Conservation (phyloP, 2,888 invertebrate species). For the Chymomyza caudatula region DNA sequence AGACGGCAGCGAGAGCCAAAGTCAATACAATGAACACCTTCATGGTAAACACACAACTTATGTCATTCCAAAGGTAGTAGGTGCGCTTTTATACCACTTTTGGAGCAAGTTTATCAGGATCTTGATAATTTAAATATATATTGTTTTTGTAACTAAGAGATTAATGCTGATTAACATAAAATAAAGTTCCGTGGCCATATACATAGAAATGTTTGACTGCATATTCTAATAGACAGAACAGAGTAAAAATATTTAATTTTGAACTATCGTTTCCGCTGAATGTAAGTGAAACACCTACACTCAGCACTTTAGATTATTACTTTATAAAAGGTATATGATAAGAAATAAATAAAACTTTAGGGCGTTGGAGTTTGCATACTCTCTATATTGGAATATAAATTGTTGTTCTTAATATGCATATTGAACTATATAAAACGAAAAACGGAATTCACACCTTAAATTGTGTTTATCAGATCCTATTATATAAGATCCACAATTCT, state of each 20-base stretch:
- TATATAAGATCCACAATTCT: too few relatives aligned
- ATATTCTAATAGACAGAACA: background rate
- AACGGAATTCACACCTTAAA: too few relatives aligned
- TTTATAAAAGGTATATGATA: background rate
- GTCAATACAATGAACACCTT: slow-evolving; percentile 33
- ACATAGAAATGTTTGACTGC: too few relatives aligned
- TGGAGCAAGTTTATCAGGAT: background rate
- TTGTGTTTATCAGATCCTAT: too few relatives aligned
- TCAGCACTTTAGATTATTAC: background rate
- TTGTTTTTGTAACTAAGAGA: background rate
- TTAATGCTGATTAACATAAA: background rate
- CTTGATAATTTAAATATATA: background rate
- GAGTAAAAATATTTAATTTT: background rate
- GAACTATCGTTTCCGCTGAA: background rate
- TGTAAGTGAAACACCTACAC: background rate
- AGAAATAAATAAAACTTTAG: background rate
- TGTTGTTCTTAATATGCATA: too few relatives aligned
- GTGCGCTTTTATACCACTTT: background rate
- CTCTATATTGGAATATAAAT: too few relatives aligned
- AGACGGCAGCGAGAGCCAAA: slow-evolving; percentile 18
- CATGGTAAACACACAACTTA: slow-evolving; percentile 9
- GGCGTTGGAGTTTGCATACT: too few relatives aligned
- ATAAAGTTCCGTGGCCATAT: background rate
- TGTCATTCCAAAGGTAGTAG: background rate
- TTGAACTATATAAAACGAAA: too few relatives aligned